Evolutionary conservation across 2,113 vertebrate species (phyloP).

Genomic region (Lycocorax pyrrhopterus): DNA sequence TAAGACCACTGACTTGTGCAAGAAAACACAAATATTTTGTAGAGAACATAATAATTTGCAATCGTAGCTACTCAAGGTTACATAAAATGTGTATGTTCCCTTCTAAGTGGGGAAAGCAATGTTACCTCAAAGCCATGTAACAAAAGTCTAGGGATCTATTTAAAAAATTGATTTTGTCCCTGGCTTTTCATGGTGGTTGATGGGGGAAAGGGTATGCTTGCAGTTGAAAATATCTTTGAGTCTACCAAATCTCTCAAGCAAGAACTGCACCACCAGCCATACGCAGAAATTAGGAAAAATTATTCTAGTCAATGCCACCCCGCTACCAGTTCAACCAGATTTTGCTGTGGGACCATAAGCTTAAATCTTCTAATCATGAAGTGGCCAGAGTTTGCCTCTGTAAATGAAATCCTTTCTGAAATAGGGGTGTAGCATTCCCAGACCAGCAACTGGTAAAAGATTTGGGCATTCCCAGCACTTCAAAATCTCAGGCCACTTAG

Average conservation of each 20-base stretch:
- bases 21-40: neutral
- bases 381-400: neutral
- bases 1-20: neutral
- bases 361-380: neutral
- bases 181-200: neutral
- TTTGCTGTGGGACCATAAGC: neutral
- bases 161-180: neutral
- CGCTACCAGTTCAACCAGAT: neutral
- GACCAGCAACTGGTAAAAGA: neutral
- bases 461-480: neutral
- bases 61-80: neutral
- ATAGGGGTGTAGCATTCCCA: neutral
- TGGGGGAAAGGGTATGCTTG: neutral
- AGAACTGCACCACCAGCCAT: neutral
- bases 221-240: neutral
- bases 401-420: neutral
- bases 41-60: neutral
- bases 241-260: neutral
- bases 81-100: neutral
- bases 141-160: neutral
- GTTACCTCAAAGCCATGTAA: neutral
- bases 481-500: neutral
- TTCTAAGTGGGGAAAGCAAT: neutral
- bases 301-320: neutral
- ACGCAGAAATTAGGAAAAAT: neutral